phyloP scores from a whole-genome alignment of 2,797 vertebrate genomes.

The Acestrorhynchus altus region DNA sequence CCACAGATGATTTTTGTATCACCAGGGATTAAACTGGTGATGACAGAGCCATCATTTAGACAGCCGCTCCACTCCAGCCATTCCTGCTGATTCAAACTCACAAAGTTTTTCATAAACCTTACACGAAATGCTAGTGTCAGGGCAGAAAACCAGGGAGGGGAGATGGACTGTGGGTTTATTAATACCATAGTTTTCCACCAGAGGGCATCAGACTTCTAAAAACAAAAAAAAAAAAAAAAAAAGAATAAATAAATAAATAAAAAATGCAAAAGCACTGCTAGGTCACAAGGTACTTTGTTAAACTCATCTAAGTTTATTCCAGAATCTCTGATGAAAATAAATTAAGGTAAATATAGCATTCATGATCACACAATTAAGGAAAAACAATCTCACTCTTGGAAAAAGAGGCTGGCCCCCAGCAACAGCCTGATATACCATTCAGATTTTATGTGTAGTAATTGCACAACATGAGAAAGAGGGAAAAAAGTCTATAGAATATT shows the following conservation, averaged over 20 bases:
- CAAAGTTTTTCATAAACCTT: too few species aligned
- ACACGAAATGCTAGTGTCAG: too few species aligned
- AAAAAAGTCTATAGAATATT: background rate
- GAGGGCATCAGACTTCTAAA: constrained; percentile 2
- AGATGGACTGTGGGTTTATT: too few species aligned
- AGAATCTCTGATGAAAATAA: constrained; percentile 64
- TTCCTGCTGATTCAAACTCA: too few species aligned
- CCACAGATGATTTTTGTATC: too few species aligned
- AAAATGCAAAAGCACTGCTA: background rate
- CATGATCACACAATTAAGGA: constrained; percentile 36
- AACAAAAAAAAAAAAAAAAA: too few species aligned
- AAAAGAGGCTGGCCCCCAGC: constrained; percentile 18
- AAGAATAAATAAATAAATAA: too few species aligned
- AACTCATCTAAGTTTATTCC: constrained; percentile 56
- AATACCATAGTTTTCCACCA: background rate
- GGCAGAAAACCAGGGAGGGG: too few species aligned
- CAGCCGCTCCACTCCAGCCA: too few species aligned
- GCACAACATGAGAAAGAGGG: constrained; percentile 39
- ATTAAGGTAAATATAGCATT: constrained; percentile 57
- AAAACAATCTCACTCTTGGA: too few species aligned
- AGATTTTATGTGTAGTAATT: constrained; percentile 44
- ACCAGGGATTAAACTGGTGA: too few species aligned
- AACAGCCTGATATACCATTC: constrained; percentile 51
- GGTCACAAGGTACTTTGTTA: background rate
- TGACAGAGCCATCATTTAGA: too few species aligned